These are phyloP conservation scores for Steinernema feltiae DNA, from an alignment of 1,140 invertebrate genomes.

Conservation along the genomic window DNA sequence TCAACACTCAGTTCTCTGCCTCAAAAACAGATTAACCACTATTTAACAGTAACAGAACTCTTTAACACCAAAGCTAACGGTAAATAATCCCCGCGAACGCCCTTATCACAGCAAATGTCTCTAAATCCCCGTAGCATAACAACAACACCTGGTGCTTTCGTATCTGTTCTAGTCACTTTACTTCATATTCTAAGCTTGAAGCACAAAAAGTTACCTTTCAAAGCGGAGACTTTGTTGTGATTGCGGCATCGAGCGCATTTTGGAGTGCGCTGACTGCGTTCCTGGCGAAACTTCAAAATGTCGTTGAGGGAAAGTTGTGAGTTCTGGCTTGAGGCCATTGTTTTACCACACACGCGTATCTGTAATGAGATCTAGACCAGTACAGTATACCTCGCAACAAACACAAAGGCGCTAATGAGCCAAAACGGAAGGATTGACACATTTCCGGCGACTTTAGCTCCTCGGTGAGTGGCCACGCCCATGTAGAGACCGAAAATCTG, in stretches of 20 bases:
- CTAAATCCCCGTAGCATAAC: too few relatives aligned
- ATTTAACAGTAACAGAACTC: too few relatives aligned
- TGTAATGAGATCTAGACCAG: neutral
- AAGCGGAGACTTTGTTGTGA: conserved; percentile 92
- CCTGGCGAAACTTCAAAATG: conserved; percentile 46
- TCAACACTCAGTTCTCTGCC: too few relatives aligned
- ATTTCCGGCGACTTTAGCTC: neutral
- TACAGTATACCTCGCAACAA: neutral
- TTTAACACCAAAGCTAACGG: too few relatives aligned
- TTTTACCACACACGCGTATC: too few relatives aligned
- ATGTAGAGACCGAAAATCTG: neutral
- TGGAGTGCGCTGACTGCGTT: conserved; percentile 70
- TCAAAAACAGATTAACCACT: too few relatives aligned
- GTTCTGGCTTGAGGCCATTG: too few relatives aligned
- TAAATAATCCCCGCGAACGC: too few relatives aligned
- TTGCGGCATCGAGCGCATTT: conserved; percentile 96
- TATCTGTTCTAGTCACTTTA: too few relatives aligned
- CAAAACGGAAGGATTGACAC: neutral
- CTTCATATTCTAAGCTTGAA: too few relatives aligned
- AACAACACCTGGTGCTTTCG: too few relatives aligned
- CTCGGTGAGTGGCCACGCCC: neutral
- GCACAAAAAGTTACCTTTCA: conserved; percentile 79
- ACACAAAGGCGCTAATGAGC: neutral
- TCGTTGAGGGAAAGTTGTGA: conserved; percentile 11
- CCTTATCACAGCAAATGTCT: too few relatives aligned